Evolutionary conservation across 2,797 vertebrate genomes (phyloP), one percentile per base, ranked within the genome.

Genomic region (Pachyuromys duprasi): DNA sequence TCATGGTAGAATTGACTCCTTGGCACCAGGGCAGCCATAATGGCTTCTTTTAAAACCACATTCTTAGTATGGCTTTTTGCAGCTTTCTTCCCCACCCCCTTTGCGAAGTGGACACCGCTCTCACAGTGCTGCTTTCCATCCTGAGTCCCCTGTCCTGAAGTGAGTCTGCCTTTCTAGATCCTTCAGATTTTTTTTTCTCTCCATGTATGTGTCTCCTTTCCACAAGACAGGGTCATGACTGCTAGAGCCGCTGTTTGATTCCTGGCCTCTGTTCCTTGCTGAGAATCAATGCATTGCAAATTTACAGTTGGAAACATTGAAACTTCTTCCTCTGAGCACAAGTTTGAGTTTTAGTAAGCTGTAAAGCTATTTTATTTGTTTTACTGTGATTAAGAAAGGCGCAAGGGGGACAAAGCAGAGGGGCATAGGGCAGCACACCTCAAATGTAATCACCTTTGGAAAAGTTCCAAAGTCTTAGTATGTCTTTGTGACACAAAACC

Each of bases 401-500:
- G 55, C 22, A 63, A 53, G 45, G 70, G 72, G 33, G 17, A n/a
- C 17, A 4, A 67, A 26, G 39, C 14, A 2, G 33, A 11, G 5
- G 6, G 36, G 17, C 4, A 12, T 42, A 86, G 95, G 86, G 65
- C 33, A 94, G 89, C 79, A 80, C 72, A 89, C 92, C 65, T 72
- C 81, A 92, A 96, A 12, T 78, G 67, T 98, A 86, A 97, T 80
- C 91, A 78, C 96, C 98, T 98, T 98, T 98, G 98, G 98, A 97
- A 93, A 94, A 94, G 90, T 95, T 98, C 97, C 97, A 65, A 98
- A 98, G 92, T 95, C 95, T 93, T 92, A 92, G 98, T 98, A 98
- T 97, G 97, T 98, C 97, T 84, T 67, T 97, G 90, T 83, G 98
- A 98, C 98, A 98, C 63, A 93, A 94, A 97, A 94, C 33, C 33